These are phyloP conservation scores for Petrolisthes manimaculis DNA, from an alignment of 2,888 invertebrate genomes.

Conservation along the genomic window DNA sequence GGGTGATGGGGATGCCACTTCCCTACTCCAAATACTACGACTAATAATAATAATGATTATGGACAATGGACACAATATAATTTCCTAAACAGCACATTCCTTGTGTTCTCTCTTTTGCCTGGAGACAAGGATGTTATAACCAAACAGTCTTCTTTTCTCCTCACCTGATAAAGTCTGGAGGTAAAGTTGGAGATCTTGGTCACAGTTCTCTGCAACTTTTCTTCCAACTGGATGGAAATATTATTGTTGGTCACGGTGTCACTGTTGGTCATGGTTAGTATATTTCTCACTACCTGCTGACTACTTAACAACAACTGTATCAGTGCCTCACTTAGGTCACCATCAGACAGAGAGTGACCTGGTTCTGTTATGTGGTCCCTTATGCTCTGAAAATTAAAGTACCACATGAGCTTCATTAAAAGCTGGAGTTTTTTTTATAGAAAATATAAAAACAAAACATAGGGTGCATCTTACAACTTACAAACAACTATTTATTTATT, in stretches of 20 bases:
- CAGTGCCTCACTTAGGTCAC: conserved; percentile 27
- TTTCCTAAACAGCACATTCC: too few species aligned
- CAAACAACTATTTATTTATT: too few species aligned
- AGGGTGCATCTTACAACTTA: too few species aligned
- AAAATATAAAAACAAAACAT: too few species aligned
- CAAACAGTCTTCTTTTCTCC: neutral
- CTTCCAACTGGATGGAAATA: conserved; percentile 14
- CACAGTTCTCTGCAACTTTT: conserved; percentile 16
- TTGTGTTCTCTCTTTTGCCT: too few species aligned
- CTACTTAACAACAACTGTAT: conserved; percentile 23
- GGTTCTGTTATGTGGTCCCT: conserved; percentile 50
- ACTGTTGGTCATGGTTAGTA: conserved; percentile 8
- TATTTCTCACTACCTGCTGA: conserved; percentile 6
- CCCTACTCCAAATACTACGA: too few species aligned
- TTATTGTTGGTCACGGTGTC: neutral
- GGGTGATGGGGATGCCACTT: too few species aligned
- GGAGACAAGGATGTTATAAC: neutral
- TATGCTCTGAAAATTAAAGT: conserved; percentile 24
- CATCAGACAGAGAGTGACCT: conserved; percentile 31
- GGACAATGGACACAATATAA: too few species aligned
- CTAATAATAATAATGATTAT: too few species aligned
- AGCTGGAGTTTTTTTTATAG: neutral
- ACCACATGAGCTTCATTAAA: neutral
- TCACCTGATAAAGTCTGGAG: conserved; percentile 45
- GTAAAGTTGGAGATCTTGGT: conserved; percentile 17